Percentiles rank a stretch among this genome's conserved stretches.
Conservation (phyloP, 2,888 invertebrate genomes). For the Glyphotaelius pellucidus region DNA sequence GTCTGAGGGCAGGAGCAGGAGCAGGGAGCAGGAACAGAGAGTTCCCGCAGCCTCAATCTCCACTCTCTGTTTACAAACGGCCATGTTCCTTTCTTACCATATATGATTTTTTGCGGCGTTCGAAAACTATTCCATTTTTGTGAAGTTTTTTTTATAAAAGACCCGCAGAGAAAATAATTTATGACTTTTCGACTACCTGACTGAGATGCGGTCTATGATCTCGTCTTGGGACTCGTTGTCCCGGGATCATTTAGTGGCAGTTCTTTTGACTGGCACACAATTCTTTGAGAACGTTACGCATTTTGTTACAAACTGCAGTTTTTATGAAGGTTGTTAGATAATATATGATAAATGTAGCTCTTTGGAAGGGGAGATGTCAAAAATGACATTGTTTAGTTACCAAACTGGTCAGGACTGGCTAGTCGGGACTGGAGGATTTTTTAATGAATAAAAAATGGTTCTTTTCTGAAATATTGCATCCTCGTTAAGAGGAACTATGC, state of each 20-base stretch:
- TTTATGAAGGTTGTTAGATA: slow-evolving; percentile 17
- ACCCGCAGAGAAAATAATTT: slow-evolving; percentile 58
- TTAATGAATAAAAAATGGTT: background rate
- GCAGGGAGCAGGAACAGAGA: too few relatives aligned
- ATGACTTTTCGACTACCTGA: slow-evolving; percentile 62
- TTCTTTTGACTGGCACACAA: slow-evolving; percentile 41
- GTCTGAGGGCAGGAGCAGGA: background rate
- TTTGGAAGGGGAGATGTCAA: slow-evolving; percentile 48
- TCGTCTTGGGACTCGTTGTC: background rate
- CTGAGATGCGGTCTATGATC: slow-evolving; percentile 30
- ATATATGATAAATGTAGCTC: slow-evolving; percentile 51
- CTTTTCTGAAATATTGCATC: background rate
- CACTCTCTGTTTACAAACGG: background rate
- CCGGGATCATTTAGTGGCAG: slow-evolving; percentile 10
- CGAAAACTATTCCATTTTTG: slow-evolving; percentile 58
- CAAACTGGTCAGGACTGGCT: background rate
- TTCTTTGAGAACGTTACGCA: slow-evolving; percentile 23
- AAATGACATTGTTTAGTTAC: slow-evolving; percentile 42
- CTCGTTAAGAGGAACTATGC: too few relatives aligned
- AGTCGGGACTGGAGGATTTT: background rate
- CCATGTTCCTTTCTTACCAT: background rate
- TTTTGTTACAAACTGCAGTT: slow-evolving; percentile 3
- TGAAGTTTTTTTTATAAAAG: slow-evolving; percentile 43
- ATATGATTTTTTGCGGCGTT: slow-evolving; percentile 31
- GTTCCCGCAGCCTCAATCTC: background rate